Conservation (phyloP, 2,797 vertebrate species). For the Eupleurogrammus muticus region DNA sequence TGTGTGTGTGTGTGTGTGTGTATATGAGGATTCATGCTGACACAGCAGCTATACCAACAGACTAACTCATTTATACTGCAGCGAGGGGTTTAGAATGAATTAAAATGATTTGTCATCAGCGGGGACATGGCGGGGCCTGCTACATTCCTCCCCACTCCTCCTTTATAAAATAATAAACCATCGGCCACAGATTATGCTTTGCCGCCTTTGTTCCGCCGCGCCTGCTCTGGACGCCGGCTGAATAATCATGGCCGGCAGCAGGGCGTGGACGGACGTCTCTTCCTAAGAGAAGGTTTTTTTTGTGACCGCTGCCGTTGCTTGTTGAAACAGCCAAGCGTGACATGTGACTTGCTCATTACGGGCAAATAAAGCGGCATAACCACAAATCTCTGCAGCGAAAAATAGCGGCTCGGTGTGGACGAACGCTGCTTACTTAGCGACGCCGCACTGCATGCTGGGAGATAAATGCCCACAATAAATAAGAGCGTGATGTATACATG, state of each 20-base stretch:
- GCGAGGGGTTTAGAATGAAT: constrained; percentile 7
- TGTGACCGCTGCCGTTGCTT: constrained; percentile 27
- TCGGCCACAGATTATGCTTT: background rate
- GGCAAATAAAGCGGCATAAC: constrained; percentile 39
- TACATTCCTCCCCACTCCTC: background rate
- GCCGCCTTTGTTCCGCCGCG: constrained; percentile 15
- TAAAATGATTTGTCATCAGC: constrained; percentile 32
- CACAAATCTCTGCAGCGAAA: constrained; percentile 43
- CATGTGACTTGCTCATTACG: constrained; percentile 61
- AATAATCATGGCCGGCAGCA: constrained; percentile 35
- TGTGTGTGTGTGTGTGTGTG: background rate
- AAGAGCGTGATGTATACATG: constrained; percentile 27
- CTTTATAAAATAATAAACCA: constrained; percentile 18
- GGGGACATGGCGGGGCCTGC: background rate
- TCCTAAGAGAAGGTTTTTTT: constrained; percentile 20
- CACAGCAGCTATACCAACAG: constrained; percentile 16
- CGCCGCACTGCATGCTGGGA: constrained; percentile 41
- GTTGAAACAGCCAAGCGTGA: constrained; percentile 52
- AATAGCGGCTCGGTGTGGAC: no score
- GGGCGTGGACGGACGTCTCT: constrained; percentile 28
- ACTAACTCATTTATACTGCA: constrained; percentile 29
- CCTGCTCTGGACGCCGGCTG: constrained; percentile 36
- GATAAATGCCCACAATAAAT: constrained; percentile 73
- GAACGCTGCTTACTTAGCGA: no score
- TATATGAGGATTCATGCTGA: constrained; percentile 6